phyloP scores from a whole-genome alignment of 1,140 invertebrate genomes.

The Olivierus martensii region DNA sequence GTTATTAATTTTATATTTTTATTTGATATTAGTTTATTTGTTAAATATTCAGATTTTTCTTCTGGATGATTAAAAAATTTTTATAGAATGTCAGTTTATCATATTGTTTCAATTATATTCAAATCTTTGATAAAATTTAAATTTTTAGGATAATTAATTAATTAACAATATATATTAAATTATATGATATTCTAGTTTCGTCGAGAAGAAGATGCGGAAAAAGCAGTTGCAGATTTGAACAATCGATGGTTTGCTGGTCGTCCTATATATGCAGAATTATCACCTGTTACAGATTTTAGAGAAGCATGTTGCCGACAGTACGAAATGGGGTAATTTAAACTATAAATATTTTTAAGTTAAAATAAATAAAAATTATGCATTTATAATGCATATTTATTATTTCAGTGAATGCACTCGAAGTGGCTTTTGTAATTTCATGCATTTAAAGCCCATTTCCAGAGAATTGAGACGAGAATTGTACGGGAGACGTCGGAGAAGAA shows the following conservation, averaged over 20 bases:
- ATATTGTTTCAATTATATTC: too few species aligned
- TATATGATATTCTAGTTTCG: conserved; percentile 47
- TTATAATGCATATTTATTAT: conserved; percentile 14
- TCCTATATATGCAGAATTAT: conserved; percentile 95
- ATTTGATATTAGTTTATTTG: too few species aligned
- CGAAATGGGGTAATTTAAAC: conserved; percentile 96
- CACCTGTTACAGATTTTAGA: conserved; percentile 95
- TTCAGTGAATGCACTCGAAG: conserved; percentile 86
- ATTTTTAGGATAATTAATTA: too few species aligned
- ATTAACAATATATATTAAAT: too few species aligned
- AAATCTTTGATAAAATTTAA: too few species aligned
- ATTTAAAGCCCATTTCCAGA: conserved; percentile 92
- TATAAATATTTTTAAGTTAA: too few species aligned
- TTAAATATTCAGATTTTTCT: too few species aligned
- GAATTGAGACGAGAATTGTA: conserved; percentile 73
- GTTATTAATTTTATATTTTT: too few species aligned
- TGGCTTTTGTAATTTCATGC: conserved; percentile 99
- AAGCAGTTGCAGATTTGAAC: conserved; percentile 89
- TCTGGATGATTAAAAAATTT: too few species aligned
- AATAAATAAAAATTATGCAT: too few species aligned
- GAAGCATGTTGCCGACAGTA: conserved; percentile 99
- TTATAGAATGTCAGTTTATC: too few species aligned
- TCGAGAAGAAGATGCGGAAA: conserved; percentile 96
- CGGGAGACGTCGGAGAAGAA: conserved; percentile 33
- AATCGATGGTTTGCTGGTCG: conserved; percentile 98